A percentile compares a stretch with the other conserved stretches of the same genome.
Conservation (phyloP, 2,888 invertebrate genomes). For the Stenolophus ochropezus region DNA sequence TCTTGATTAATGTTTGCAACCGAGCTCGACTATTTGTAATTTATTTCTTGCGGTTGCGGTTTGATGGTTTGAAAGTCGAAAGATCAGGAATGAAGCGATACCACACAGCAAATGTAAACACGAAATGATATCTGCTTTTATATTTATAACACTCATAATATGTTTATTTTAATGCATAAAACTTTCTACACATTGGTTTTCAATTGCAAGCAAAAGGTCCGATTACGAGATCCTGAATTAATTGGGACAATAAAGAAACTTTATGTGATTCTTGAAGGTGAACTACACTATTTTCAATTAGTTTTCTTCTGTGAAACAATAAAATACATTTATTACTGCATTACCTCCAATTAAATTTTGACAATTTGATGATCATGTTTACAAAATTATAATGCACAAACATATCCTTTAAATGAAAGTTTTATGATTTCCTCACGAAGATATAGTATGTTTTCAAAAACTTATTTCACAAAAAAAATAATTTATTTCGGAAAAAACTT, state of each 20-base stretch:
- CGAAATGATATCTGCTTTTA: neutral
- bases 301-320: neutral
- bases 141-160: too few species aligned
- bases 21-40: neutral
- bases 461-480: too few species aligned
- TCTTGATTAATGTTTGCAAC: constrained; percentile 13
- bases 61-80: neutral
- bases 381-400: neutral
- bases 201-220: neutral
- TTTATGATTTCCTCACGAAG: too few species aligned
- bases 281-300: neutral
- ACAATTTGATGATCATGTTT: neutral
- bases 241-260: neutral
- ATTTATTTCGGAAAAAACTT: too few species aligned
- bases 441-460: too few species aligned
- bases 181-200: too few species aligned
- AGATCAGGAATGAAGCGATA: neutral
- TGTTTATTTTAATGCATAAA: too few species aligned
- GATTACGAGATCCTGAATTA: neutral
- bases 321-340: neutral
- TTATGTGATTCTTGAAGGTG: neutral
- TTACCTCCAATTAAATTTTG: neutral
- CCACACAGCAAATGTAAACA: neutral
- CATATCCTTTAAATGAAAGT: too few species aligned
- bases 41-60: constrained; percentile 5